Conservation (phyloP, 2,113 vertebrate species). For the Piprites chloris region DNA sequence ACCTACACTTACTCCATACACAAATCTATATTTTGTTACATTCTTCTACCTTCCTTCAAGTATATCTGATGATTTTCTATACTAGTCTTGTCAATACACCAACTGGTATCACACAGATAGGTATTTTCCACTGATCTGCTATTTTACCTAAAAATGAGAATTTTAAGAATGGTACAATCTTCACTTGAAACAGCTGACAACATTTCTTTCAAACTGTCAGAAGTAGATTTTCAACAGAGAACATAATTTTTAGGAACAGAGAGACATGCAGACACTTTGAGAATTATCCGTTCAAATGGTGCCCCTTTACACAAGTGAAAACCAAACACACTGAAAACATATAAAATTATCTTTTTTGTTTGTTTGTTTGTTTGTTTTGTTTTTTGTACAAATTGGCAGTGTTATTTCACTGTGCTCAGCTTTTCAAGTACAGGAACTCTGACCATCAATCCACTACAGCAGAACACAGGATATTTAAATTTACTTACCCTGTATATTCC, state of each 20-base stretch:
- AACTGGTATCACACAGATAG: neutral
- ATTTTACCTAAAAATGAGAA: neutral
- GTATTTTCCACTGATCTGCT: neutral
- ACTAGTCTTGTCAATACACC: neutral
- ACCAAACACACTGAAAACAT: neutral
- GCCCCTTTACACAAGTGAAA: neutral
- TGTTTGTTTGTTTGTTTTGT: no score
- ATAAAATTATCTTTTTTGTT: neutral
- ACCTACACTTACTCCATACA: neutral
- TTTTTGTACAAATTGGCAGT: neutral
- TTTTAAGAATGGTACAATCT: neutral
- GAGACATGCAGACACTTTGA: neutral
- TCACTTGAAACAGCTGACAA: conserved; percentile 5
- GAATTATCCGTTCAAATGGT: neutral
- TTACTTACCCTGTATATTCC: neutral
- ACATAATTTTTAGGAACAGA: neutral
- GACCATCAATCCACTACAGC: neutral
- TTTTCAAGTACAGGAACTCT: neutral
- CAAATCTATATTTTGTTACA: neutral
- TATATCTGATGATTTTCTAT: neutral
- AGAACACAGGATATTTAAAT: neutral
- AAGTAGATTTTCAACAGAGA: neutral
- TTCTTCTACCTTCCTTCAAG: neutral
- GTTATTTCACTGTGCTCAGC: neutral
- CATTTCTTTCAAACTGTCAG: neutral